Evolutionary conservation across 2,888 invertebrate species (phyloP), one percentile per base, ranked within the genome.

Genomic region (Scrobipalpa atriplicella): DNA sequence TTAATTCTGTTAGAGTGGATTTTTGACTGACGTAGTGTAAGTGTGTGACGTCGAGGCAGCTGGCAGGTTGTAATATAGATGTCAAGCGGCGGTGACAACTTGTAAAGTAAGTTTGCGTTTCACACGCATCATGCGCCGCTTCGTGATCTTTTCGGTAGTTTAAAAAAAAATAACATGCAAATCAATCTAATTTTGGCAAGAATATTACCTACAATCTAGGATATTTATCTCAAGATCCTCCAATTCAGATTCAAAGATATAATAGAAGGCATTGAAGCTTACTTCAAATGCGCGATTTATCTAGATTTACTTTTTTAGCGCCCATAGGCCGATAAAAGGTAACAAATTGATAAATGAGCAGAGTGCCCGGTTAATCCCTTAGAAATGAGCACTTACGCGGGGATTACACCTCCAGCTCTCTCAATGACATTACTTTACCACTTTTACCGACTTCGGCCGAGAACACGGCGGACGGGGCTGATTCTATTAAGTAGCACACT

Each of bases 321-420:
- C 1, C n/a, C 11, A n/a, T 38, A 11, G 58, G 29, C n/a, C 10
- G 58, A 64, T 63, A 64, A 66, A 66, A 60, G 41, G 29, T 60
- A 73, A 75, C 75, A 75, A 86, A 88, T 89, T 90, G 88, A 90
- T 90, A 90, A 89, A 90, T 88, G 81, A 87, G 84, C 78, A 71
- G 70, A 73, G 74, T 82, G 21, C 84, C 83, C 84, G 78, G 72
- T 77, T 89, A 90, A 89, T 89, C 87, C 85, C 73, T 74, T 76
- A 74, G 77, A 80, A 89, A 87, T 85, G 84, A 83, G 75, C 81
- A 78, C 82, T 89, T 86, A 87, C 75, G 72, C 70, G 71, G 74
- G 82, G 87, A 87, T 89, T 87, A 87, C 82, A 82, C 38, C 47
- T 39, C 65, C 39, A 52, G 39, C 60, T 61, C 69, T 66, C 70